These are phyloP conservation scores for Tachina lurida DNA, from an alignment of 2,888 invertebrate species.

Conservation along the genomic window DNA sequence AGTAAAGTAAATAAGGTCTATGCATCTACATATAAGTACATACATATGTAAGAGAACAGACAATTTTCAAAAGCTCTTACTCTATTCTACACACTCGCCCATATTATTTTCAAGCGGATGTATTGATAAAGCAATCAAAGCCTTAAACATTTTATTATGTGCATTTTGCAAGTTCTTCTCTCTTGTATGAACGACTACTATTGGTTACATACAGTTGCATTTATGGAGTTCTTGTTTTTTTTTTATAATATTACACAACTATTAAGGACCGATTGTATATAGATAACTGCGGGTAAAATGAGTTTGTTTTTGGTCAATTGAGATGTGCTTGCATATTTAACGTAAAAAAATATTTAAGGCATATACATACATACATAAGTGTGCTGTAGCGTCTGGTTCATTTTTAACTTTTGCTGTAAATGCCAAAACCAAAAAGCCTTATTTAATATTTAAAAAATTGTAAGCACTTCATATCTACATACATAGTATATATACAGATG, in stretches of 20 bases:
- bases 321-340: constrained; percentile 33
- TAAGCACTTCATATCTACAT: no score
- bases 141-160: constrained; percentile 20
- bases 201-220: not conserved
- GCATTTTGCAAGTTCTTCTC: not conserved
- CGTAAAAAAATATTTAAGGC: not conserved
- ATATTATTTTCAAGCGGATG: constrained; percentile 49
- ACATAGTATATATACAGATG: no score
- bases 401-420: no score
- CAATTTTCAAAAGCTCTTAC: not conserved
- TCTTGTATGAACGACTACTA: not conserved
- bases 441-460: no score
- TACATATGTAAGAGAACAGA: not conserved
- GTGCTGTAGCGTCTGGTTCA: no score
- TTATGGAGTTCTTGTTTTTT: not conserved
- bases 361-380: no score
- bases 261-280: constrained; percentile 9
- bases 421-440: no score
- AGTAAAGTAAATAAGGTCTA: constrained; percentile 24
- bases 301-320: constrained; percentile 25
- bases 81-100: not conserved
- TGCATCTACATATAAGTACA: not conserved
- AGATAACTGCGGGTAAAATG: constrained; percentile 10
- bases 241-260: not conserved
- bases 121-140: constrained; percentile 64